phyloP scores from a whole-genome alignment of 2,113 vertebrate species.

The Archocentrus centrarchus region DNA sequence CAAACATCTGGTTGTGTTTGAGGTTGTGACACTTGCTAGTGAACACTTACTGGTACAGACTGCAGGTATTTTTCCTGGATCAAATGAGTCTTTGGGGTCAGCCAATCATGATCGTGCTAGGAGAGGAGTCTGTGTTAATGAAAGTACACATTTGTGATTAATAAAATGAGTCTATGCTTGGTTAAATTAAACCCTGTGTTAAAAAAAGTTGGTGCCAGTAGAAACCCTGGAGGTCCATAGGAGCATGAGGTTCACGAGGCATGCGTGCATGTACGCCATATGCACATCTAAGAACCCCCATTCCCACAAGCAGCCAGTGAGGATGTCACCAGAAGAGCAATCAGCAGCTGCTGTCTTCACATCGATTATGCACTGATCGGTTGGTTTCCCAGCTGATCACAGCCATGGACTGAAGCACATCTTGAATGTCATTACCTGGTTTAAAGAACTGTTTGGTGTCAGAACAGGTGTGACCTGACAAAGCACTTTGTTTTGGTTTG shows the following conservation, averaged over 20 bases:
- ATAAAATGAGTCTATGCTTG: background rate
- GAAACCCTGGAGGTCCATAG: background rate
- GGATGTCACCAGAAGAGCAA: constrained; percentile 42
- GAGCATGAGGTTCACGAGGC: too few relatives aligned
- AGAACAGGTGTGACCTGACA: background rate
- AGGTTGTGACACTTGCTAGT: background rate
- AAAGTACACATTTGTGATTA: background rate
- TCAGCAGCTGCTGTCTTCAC: constrained; percentile 62
- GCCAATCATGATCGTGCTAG: too few relatives aligned
- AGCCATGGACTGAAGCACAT: constrained; percentile 72
- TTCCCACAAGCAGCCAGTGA: constrained; percentile 19
- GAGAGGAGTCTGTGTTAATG: too few relatives aligned
- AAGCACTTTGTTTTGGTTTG: constrained; percentile 35
- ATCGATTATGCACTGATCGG: background rate
- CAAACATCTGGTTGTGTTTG: background rate
- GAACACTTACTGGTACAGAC: background rate
- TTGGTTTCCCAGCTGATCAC: constrained; percentile 24
- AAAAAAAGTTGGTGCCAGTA: background rate
- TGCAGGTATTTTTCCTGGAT: too few relatives aligned
- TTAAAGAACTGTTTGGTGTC: constrained; percentile 58
- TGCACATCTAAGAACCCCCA: background rate
- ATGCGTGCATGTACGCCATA: background rate
- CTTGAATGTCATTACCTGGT: constrained; percentile 73
- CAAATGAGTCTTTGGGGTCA: too few relatives aligned
- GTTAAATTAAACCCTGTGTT: background rate